phyloP scores from a whole-genome alignment of 2,888 invertebrate genomes.

The Hemistola chrysoprasaria region DNA sequence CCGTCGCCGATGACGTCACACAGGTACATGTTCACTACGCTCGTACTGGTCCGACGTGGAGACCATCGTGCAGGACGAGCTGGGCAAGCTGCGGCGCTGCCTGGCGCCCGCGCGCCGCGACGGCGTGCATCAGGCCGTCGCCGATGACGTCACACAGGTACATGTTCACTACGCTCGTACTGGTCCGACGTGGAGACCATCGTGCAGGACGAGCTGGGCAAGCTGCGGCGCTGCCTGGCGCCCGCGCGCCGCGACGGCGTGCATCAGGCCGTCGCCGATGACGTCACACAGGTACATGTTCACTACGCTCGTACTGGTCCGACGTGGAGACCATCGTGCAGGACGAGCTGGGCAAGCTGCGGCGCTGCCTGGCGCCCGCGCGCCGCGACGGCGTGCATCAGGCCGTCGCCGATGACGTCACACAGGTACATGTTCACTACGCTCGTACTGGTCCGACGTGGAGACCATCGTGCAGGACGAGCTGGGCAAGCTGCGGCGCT shows the following conservation, averaged over 20 bases:
- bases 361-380: slow-evolving; percentile 65
- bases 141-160: slow-evolving; percentile 90
- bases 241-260: slow-evolving; percentile 90
- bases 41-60: slow-evolving; percentile 84
- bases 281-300: slow-evolving; percentile 87
- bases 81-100: slow-evolving; percentile 91
- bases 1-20: slow-evolving; percentile 95
- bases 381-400: slow-evolving; percentile 92
- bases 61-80: slow-evolving; percentile 91
- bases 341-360: slow-evolving; percentile 6
- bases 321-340: too few species aligned
- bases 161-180: too few species aligned
- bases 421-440: slow-evolving; percentile 61
- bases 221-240: slow-evolving; percentile 33
- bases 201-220: slow-evolving; percentile 4
- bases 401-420: slow-evolving; percentile 94
- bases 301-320: too few species aligned
- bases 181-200: too few species aligned
- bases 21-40: slow-evolving; percentile 44
- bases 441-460: slow-evolving; percentile 96
- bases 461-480: slow-evolving; percentile 97
- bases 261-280: slow-evolving; percentile 94
- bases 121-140: slow-evolving; percentile 95
- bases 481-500: slow-evolving; percentile 90
- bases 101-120: slow-evolving; percentile 86